Evolutionary conservation across 2,888 invertebrate species (phyloP), one percentile per base, ranked within the genome.

Genomic region (Idaea straminata): DNA sequence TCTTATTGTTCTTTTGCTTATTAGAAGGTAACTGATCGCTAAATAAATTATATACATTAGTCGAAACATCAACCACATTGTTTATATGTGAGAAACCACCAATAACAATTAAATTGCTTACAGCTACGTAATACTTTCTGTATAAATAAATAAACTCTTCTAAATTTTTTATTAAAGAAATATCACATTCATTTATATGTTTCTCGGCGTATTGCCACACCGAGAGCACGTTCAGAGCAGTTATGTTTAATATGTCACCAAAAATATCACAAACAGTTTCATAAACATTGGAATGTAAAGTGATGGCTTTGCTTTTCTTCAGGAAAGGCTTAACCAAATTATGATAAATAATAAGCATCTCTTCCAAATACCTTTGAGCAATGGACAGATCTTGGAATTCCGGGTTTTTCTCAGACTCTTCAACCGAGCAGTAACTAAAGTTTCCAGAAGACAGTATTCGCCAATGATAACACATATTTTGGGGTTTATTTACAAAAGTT

Each of bases 71-170:
- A 68, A 96, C 91, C 63, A 94, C 81, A 83, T 93, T 94, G 70
- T 95, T 94, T 65, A 96, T 95, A 74, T 95, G 94, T 60, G 90
- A 81, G 79, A 96, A 96, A 57, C 96, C 96, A 78, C 95, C 94
- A 70, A 96, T 92, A 74, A 96, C 95, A 79, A 95, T 95, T 70
- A 96, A 93, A 93, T 96, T 95, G 85, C 96, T 96, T 82, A 96
- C 93, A 75, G 94, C 94, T 85, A 95, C 92, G 61, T 95, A 93
- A 91, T 96, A 96, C 83, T 94, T 94, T 83, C 94, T 95, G 83
- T 96, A 96, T 69, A 96, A 93, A 81, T 94, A 94, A 80, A 96
- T 94, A 86, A 94, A 95, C 86, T 96, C 96, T 78, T 96, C 95
- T 80, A 95, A 93, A 87, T 95, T 94, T 81, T 95, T 95, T 75